Conservation (phyloP, 2,113 vertebrate species). For the Dicentrarchus labrax region DNA sequence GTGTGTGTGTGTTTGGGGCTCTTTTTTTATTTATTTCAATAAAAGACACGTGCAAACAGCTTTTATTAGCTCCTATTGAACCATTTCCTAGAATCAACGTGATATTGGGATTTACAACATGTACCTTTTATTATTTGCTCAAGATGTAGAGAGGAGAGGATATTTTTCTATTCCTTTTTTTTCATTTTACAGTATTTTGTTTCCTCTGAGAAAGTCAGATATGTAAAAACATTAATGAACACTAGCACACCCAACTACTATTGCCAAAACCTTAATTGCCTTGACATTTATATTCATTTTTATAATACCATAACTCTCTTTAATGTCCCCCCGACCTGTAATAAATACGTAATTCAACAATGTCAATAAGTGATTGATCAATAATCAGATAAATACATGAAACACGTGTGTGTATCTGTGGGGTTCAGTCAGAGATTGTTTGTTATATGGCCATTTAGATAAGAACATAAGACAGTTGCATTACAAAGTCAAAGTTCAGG, state of each 20-base stretch:
- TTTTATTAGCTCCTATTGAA: neutral
- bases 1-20: neutral
- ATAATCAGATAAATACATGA: neutral
- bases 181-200: neutral
- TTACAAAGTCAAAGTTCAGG: slow-evolving; percentile 34
- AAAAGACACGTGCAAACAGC: neutral
- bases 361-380: neutral
- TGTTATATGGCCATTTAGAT: slow-evolving; percentile 23
- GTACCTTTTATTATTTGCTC: neutral
- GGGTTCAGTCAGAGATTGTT: neutral
- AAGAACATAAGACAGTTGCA: slow-evolving; percentile 12
- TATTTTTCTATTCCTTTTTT: too few relatives aligned
- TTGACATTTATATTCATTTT: neutral
- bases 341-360: neutral
- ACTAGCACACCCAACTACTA: neutral
- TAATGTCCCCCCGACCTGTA: neutral
- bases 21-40: neutral
- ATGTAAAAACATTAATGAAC: neutral
- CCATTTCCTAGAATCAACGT: neutral
- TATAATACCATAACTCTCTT: neutral
- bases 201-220: neutral
- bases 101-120: neutral
- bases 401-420: neutral
- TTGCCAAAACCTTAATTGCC: neutral
- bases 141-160: neutral